Conservation (phyloP, 2,113 vertebrate species). For the Brachypteracias leptosomus region DNA sequence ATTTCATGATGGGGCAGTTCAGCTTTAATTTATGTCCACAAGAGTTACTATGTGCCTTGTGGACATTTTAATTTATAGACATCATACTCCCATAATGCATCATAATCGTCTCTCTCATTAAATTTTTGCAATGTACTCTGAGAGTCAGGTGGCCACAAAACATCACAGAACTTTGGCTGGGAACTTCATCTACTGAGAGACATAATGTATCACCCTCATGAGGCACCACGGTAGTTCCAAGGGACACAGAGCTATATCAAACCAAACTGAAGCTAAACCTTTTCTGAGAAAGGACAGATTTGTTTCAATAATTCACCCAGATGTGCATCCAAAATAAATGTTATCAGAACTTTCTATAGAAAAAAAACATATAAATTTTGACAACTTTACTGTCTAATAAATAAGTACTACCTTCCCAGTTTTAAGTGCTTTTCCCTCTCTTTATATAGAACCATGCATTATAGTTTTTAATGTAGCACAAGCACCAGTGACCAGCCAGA, state of each 20-base stretch:
- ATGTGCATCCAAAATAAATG: slow-evolving; percentile 27
- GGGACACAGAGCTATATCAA: not conserved
- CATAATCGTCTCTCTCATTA: not conserved
- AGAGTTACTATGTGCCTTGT: slow-evolving; percentile 4
- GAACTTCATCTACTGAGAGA: not conserved
- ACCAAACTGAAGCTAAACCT: not conserved
- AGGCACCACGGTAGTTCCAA: not conserved
- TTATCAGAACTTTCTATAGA: not conserved
- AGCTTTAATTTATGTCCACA: slow-evolving; percentile 17
- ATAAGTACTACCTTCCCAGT: not conserved
- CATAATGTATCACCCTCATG: slow-evolving; percentile 45
- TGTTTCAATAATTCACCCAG: not conserved
- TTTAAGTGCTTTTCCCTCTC: not conserved
- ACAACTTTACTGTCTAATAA: not conserved
- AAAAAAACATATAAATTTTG: not conserved
- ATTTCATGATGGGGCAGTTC: slow-evolving; percentile 2
- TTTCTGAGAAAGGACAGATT: slow-evolving; percentile 36
- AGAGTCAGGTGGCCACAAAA: slow-evolving; percentile 39
- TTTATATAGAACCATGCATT: not conserved
- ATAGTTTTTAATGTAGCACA: not conserved
- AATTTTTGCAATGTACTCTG: not conserved
- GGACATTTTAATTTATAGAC: slow-evolving; percentile 46
- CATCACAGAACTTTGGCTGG: not conserved
- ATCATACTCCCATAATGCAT: slow-evolving; percentile 35
- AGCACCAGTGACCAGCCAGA: not conserved